Base-by-base conservation (phyloP, 2,113 vertebrate species). In the Microtus ochrogaster region DNA sequence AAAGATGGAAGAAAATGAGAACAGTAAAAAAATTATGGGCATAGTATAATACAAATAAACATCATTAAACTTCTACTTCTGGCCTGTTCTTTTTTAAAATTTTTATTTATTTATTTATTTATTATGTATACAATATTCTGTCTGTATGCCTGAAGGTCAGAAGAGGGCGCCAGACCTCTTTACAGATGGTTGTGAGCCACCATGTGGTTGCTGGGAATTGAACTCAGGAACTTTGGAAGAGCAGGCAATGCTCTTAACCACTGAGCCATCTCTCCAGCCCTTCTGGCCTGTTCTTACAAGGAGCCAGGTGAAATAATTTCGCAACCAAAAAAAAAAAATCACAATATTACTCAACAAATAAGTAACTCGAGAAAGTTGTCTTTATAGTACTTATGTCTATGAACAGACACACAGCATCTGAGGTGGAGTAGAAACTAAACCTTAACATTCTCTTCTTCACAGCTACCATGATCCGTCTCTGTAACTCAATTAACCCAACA, bases 401-500 rank as follows among this genome's bases (percentile, higher is more conserved):
- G 58, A 13, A 72, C 12, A 83, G 47, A 76, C 24, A 39, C 1
- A 81, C 82, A 8, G 19, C 44, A 94, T 55, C n/a, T 87, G 10
- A 84, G 36, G 39, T 66, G 82, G 22, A 82, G 36, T 26, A 41
- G 92, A 97, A 90, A 89, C 22, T 66, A 91, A 93, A 77, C 24
- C 8, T 36, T 85, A 89, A 89, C 6, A 84, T 74, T 22, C 4
- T 87, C 86, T 87, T 93, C 90, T 85, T 87, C 83, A 4, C 49
- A 72, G 28, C 10, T 72, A 33, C 22, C 33, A 58, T 7, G 16
- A 70, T 24, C 36, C 11, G 61, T 39, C 81, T 28, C 76, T 26
- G 4, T 76, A 90, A 96, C 65, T 88, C 89, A 92, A 86, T 77
- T 90, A 84, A 95, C 41, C 33, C 91, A 97, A 95, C 91, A 26